Evolutionary conservation across 1,140 invertebrate genomes (phyloP), one percentile per base, ranked within the genome.

Genomic region (Drosophila kanapiae): DNA sequence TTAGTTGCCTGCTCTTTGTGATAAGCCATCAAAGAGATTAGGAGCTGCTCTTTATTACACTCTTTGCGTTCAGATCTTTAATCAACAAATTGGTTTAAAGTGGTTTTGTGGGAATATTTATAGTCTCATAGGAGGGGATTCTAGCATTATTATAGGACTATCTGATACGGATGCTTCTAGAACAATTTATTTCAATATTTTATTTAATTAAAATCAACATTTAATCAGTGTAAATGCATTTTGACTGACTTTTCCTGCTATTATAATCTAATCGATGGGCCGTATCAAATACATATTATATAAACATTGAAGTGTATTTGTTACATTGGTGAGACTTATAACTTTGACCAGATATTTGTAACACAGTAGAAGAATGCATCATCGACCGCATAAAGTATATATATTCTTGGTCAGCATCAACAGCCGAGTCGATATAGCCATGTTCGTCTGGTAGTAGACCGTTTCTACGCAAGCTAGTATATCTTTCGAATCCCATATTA

Each of bases 211-310:
- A 13, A 53, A 18, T 11, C n/a, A 16, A 13, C 11, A 29, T 8
- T 49, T 49, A 29, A 29, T 49, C 14, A 29, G 2, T 5, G 10
- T 29, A 31, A 49, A 29, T 31, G 14, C 27, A 29, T 10, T 49
- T 31, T 10, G 5, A 11, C 27, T 5, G 8, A 5, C 48, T 16
- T 3, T 51, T 48, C 6, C 48, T 14, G 3, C 27, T 49, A 6
- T n/a, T 49, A n/a, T 49, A 29, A 49, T 49, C 48, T 49, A 49
- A 51, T 51, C 29, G 9, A n/a, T 10, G 27, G n/a, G 10, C 48
- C 3, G 9, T 29, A 31, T 49, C 27, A 49, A 16, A 1, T 16
- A 33, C 48, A 33, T 37, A 5, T 4, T 23, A 1, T 14, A 35
- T 37, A 37, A 54, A n/a, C 8, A n/a, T 14, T 18, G 1, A 10